Base-by-base conservation (phyloP, 2,113 vertebrate genomes). In the Cairina moschata region DNA sequence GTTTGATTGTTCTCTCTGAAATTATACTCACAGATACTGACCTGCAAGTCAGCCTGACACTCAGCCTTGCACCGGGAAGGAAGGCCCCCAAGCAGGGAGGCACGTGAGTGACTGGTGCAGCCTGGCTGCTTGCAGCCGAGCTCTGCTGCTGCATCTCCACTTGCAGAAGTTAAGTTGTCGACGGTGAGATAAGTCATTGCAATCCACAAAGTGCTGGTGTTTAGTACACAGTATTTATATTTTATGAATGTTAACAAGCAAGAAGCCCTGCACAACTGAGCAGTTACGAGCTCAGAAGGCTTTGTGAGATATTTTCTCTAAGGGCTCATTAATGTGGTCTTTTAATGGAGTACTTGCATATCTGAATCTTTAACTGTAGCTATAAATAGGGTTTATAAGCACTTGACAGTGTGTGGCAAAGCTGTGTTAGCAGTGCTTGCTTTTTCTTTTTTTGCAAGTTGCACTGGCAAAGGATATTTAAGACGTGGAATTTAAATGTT, bases 281-380 rank as follows among this genome's bases (percentile, higher is more conserved):
- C 95, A 96, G 97, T 97, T 97, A 97, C 28, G 58, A 97, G 95
- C 97, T 97, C 94, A 96, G 95, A 97, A 96, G 96, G 91, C 95
- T 97, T 96, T 91, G 92, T 95, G 96, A 97, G 96, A 95, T 95
- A 95, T 96, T 97, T 97, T 96, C 97, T 97, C 97, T 80, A 87
- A 96, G 97, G 97, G 92, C 97, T 97, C 97, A 94, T 97, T 97
- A 97, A 97, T 92, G 94, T 97, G 96, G 94, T 95, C 96, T 96
- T 97, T 96, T 97, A 97, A 97, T 97, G 96, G 96, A 96, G 91
- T 85, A 82, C 95, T 97, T 95, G 94, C 95, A 79, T 93, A 96
- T 96, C 95, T 97, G 96, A 97, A 97, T 97, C 94, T 90, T 96
- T 96, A 97, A 97, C 94, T 93, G 94, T 85, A 92, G 95, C 97